These are phyloP conservation scores for Copidosoma floridanum DNA, from an alignment of 1,140 invertebrate species.

Conservation along the genomic window DNA sequence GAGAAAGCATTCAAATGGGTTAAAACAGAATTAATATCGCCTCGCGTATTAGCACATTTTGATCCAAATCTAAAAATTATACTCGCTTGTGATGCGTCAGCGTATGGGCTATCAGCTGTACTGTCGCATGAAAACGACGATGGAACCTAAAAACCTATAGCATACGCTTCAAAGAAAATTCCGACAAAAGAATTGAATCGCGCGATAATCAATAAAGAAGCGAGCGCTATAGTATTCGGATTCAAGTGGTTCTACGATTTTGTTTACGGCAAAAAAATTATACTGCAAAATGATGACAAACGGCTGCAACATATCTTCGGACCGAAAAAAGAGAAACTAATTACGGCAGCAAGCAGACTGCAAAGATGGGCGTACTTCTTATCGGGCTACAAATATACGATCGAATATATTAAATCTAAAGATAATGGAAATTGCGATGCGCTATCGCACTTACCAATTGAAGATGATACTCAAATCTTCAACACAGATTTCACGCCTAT, in stretches of 20 bases:
- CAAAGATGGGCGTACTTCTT: neutral
- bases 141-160: slow-evolving; percentile 15
- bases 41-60: slow-evolving; percentile 35
- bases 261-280: slow-evolving; percentile 49
- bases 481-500: neutral
- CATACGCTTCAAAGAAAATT: slow-evolving; percentile 9
- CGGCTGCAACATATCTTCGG: slow-evolving; percentile 32
- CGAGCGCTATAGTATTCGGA: slow-evolving; percentile 20
- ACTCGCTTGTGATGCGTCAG: no score
- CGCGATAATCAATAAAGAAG: slow-evolving; percentile 4
- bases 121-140: slow-evolving; percentile 37
- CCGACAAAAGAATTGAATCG: slow-evolving; percentile 3
- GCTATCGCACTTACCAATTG: neutral
- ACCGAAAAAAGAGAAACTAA: slow-evolving; percentile 20
- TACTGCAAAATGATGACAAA: slow-evolving; percentile 45
- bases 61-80: slow-evolving; percentile 35
- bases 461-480: neutral
- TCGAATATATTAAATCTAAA: slow-evolving; percentile 7
- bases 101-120: slow-evolving; percentile 45
- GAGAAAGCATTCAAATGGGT: no score
- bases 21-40: slow-evolving; percentile 30
- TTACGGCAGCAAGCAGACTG: slow-evolving; percentile 7
- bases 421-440: no score
- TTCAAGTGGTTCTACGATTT: slow-evolving; percentile 45
- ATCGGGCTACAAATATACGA: neutral